Conservation (phyloP, 2,888 invertebrate species). For the Muscina levida region DNA sequence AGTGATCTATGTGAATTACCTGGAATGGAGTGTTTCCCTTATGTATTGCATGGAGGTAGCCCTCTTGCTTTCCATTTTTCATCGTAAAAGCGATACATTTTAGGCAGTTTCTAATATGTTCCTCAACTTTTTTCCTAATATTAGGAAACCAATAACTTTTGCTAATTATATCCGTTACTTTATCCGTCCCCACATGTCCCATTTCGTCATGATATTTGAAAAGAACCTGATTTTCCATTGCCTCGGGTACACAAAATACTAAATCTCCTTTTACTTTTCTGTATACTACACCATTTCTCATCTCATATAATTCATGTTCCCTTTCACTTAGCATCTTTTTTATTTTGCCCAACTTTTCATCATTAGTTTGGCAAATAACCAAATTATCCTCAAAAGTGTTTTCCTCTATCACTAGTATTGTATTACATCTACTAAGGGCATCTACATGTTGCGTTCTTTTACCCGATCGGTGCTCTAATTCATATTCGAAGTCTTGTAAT, state of each 20-base stretch:
- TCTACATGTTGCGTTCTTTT: constrained; percentile 52
- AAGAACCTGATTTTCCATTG: constrained; percentile 58
- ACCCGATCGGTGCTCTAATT: constrained; percentile 43
- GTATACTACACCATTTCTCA: constrained; percentile 62
- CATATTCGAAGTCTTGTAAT: constrained; percentile 43
- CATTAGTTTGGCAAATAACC: constrained; percentile 41
- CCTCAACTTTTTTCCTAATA: constrained; percentile 13
- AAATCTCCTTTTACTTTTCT: constrained; percentile 39
- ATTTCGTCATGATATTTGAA: constrained; percentile 62
- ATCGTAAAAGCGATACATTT: constrained; percentile 42
- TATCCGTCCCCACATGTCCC: constrained; percentile 54
- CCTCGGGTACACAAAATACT: constrained; percentile 50
- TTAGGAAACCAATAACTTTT: constrained; percentile 43
- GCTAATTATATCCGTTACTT: constrained; percentile 24
- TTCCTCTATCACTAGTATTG: constrained; percentile 35
- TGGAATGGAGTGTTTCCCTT: constrained; percentile 58
- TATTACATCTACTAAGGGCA: constrained; percentile 66
- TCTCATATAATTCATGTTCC: constrained; percentile 54
- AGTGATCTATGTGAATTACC: constrained; percentile 60
- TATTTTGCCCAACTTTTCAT: constrained; percentile 21
- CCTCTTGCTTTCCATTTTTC: constrained; percentile 4
- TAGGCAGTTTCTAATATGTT: constrained; percentile 33
- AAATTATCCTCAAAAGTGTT: constrained; percentile 59
- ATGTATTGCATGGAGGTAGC: constrained; percentile 37
- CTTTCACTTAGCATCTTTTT: constrained; percentile 19